Conservation (phyloP, 2,113 vertebrate species). For the Rhynchomys soricoides region DNA sequence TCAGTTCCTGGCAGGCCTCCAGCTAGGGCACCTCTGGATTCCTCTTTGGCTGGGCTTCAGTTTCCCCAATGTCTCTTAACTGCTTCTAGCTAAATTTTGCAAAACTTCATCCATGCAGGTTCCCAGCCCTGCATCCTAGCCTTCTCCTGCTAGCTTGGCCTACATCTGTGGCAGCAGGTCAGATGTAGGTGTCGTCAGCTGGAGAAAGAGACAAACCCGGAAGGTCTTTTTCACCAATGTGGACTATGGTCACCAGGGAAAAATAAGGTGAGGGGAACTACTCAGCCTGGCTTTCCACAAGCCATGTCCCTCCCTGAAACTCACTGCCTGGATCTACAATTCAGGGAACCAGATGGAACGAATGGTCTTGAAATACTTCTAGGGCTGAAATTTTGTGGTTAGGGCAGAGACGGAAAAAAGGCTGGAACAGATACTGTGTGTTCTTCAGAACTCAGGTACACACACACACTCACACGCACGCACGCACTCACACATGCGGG, state of each 20-base stretch:
- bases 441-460: conserved; percentile 22
- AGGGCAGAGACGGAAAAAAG: not conserved
- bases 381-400: conserved; percentile 1
- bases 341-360: not conserved
- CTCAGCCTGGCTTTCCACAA: not conserved
- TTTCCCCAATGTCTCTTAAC: conserved; percentile 11
- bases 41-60: conserved; percentile 19
- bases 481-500: not conserved
- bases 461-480: not conserved
- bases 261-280: not conserved
- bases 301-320: not conserved
- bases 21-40: conserved; percentile 16
- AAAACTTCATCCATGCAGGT: not conserved
- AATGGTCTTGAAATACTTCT: not conserved
- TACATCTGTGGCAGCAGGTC: not conserved
- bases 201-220: not conserved
- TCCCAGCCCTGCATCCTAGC: not conserved
- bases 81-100: conserved; percentile 23
- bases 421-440: not conserved
- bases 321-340: not conserved
- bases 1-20: conserved; percentile 22
- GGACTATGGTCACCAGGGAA: not conserved
- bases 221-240: not conserved
- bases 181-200: not conserved
- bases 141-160: conserved; percentile 4